These are phyloP conservation scores for Pelodiscus sinensis DNA, from an alignment of 2,113 vertebrate genomes.

Conservation along the genomic window DNA sequence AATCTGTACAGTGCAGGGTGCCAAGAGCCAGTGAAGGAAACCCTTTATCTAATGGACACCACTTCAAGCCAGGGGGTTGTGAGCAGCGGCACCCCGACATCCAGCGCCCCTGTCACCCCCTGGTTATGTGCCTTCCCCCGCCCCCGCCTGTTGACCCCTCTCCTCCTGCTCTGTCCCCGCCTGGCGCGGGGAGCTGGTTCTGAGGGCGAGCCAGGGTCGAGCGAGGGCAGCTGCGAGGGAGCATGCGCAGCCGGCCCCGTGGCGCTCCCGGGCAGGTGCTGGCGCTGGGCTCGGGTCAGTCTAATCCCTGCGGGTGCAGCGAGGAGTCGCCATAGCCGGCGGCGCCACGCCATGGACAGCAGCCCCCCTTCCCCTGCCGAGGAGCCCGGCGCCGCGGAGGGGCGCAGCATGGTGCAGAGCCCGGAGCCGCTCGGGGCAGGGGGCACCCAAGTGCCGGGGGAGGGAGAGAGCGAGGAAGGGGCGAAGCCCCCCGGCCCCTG, in stretches of 20 bases:
- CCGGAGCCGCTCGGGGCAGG: neutral
- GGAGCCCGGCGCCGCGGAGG: neutral
- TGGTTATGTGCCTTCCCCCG: neutral
- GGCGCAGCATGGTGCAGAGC: neutral
- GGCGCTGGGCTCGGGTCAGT: neutral
- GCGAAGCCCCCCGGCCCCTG: neutral
- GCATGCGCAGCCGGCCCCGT: neutral
- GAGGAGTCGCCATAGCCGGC: neutral
- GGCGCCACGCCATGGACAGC: neutral
- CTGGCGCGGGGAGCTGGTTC: neutral
- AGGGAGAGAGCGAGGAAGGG: neutral
- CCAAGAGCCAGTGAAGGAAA: no score
- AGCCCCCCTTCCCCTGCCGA: neutral
- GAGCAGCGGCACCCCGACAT: no score
- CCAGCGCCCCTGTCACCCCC: neutral
- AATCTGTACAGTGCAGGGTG: no score
- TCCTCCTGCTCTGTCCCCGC: neutral
- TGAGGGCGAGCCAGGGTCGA: fast-evolving
- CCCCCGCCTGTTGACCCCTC: neutral
- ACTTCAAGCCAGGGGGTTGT: no score
- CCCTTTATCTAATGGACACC: no score
- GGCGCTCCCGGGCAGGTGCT: neutral
- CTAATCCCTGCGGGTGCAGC: neutral
- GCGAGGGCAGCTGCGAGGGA: fast-evolving
- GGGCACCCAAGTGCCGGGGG: neutral